Conservation (phyloP, 2,797 vertebrate genomes). For the Anableps anableps region DNA sequence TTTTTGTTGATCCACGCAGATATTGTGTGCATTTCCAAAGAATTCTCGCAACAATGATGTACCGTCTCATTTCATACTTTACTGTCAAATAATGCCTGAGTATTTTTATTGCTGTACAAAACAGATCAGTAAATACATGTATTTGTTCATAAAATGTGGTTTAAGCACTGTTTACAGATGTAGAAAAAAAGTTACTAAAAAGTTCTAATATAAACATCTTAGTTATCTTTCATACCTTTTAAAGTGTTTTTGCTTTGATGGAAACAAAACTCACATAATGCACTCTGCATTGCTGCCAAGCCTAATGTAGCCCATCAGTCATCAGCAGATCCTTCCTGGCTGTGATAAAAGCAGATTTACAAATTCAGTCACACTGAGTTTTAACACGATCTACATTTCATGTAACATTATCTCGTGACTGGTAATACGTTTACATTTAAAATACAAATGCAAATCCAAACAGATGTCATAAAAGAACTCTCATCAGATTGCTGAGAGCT, state of each 20-base stretch:
- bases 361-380: slow-evolving; percentile 45
- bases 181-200: background rate
- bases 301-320: slow-evolving; percentile 55
- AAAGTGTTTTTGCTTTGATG: slow-evolving; percentile 59
- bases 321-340: background rate
- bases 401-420: slow-evolving; percentile 2
- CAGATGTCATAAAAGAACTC: background rate
- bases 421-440: background rate
- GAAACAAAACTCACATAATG: slow-evolving; percentile 48
- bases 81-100: background rate
- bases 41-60: too few relatives aligned
- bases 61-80: background rate
- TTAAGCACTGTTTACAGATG: background rate
- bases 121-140: background rate
- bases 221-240: slow-evolving; percentile 59
- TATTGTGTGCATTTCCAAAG: too few relatives aligned
- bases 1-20: too few relatives aligned
- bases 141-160: background rate
- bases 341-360: slow-evolving; percentile 1
- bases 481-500: slow-evolving; percentile 9
- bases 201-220: background rate
- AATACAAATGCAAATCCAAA: background rate
- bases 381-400: slow-evolving; percentile 39
- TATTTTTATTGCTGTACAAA: background rate
- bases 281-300: slow-evolving; percentile 15